These are phyloP conservation scores for Gallinago jamesoni DNA, from an alignment of 2,113 vertebrate genomes.

Conservation along the genomic window DNA sequence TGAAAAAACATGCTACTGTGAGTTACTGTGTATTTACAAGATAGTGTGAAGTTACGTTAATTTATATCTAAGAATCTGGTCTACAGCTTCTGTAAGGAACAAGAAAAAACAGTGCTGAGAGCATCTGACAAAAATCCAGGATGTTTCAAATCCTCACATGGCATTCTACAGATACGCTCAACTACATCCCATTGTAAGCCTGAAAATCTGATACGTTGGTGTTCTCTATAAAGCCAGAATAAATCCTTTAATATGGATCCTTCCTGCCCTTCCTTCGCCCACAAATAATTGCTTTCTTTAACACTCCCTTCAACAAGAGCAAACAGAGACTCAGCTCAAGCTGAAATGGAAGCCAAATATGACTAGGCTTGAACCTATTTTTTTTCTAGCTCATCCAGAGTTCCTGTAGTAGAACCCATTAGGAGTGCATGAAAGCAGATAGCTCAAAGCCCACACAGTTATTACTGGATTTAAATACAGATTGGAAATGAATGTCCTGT, in stretches of 20 bases:
- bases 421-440: conserved; percentile 25
- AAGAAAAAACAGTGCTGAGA: not conserved
- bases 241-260: not conserved
- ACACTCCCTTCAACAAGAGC: not conserved
- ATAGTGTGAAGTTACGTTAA: not conserved
- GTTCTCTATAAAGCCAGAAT: not conserved
- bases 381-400: not conserved
- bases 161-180: not conserved
- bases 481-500: conserved; percentile 26
- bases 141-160: not conserved
- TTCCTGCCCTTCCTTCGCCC: not conserved
- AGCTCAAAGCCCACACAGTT: conserved; percentile 29
- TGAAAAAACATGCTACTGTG: not conserved
- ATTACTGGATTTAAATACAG: conserved; percentile 56
- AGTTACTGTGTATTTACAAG: not conserved
- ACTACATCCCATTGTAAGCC: not conserved
- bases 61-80: not conserved
- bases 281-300: conserved; percentile 32
- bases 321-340: conserved; percentile 1
- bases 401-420: not conserved
- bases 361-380: not conserved
- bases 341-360: conserved; percentile 27
- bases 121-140: not conserved
- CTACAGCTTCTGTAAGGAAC: not conserved
- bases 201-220: not conserved